Percentiles rank a stretch among this genome's conserved stretches.
Evolutionary conservation across 2,888 invertebrate species (phyloP).

Genomic region (Drosophila longiperda): DNA sequence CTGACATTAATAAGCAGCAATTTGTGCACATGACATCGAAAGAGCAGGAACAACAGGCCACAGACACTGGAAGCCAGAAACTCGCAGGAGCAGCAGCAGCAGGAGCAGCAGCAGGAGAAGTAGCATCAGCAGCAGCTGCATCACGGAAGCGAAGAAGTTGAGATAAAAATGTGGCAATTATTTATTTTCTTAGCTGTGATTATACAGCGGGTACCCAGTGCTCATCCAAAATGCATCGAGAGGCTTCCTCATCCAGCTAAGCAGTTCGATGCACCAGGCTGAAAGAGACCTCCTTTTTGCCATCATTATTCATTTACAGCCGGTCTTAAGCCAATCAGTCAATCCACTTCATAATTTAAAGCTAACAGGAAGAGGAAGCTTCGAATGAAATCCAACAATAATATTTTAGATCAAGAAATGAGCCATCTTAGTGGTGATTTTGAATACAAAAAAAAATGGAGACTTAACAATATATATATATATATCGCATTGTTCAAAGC

Average conservation of each 20-base stretch:
- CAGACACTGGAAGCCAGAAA: neutral
- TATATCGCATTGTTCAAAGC: neutral
- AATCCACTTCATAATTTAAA: neutral
- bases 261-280: neutral
- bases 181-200: slow-evolving; percentile 25
- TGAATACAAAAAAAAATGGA: neutral
- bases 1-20: slow-evolving; percentile 77
- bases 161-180: slow-evolving; percentile 57
- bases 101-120: too few species aligned
- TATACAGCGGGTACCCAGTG: neutral
- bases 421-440: neutral
- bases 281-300: neutral
- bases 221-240: neutral
- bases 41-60: slow-evolving; percentile 14
- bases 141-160: slow-evolving; percentile 25
- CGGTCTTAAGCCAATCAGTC: neutral
- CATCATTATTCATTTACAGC: neutral
- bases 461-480: neutral
- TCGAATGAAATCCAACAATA: neutral
- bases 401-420: neutral
- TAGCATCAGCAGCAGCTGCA: neutral
- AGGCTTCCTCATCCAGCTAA: neutral
- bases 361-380: neutral
- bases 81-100: neutral
- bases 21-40: slow-evolving; percentile 72